Conservation (phyloP, 2,797 vertebrate species). For the Anableps anableps region DNA sequence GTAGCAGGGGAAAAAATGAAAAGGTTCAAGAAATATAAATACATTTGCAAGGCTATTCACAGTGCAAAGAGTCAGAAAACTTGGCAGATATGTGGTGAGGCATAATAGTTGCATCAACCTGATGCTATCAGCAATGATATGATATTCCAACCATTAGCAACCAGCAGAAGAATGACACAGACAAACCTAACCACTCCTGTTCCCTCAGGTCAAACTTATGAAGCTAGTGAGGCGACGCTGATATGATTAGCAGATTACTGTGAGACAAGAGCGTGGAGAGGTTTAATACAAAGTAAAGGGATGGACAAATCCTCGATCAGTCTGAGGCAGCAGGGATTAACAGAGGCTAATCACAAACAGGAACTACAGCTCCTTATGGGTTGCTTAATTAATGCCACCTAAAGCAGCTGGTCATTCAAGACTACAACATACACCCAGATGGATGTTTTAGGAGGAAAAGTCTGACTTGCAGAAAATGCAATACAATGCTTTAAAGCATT, state of each 20-base stretch:
- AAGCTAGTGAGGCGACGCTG: slow-evolving; percentile 71
- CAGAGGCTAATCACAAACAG: slow-evolving; percentile 63
- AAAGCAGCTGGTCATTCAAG: not conserved
- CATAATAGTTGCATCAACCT: not conserved
- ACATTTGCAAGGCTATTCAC: not conserved
- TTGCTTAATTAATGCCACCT: slow-evolving; percentile 22
- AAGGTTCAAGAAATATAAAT: not conserved
- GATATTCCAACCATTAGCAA: slow-evolving; percentile 13
- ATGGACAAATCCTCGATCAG: slow-evolving; percentile 68
- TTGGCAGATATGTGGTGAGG: not conserved
- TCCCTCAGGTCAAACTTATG: slow-evolving; percentile 63
- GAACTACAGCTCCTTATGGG: slow-evolving; percentile 41
- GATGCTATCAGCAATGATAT: not conserved
- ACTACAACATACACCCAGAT: not conserved
- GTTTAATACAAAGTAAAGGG: slow-evolving; percentile 49
- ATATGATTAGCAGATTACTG: slow-evolving; percentile 79
- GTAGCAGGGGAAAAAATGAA: not conserved
- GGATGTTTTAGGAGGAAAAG: not conserved
- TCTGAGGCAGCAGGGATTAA: slow-evolving; percentile 69
- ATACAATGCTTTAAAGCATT: not conserved
- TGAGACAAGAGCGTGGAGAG: slow-evolving; percentile 60
- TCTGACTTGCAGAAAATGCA: not conserved
- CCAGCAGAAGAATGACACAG: slow-evolving; percentile 16
- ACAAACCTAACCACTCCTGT: slow-evolving; percentile 61
- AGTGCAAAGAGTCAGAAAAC: slow-evolving; percentile 13